Evolutionary conservation across 2,888 invertebrate species (phyloP).

Genomic region (Brenthis ino): DNA sequence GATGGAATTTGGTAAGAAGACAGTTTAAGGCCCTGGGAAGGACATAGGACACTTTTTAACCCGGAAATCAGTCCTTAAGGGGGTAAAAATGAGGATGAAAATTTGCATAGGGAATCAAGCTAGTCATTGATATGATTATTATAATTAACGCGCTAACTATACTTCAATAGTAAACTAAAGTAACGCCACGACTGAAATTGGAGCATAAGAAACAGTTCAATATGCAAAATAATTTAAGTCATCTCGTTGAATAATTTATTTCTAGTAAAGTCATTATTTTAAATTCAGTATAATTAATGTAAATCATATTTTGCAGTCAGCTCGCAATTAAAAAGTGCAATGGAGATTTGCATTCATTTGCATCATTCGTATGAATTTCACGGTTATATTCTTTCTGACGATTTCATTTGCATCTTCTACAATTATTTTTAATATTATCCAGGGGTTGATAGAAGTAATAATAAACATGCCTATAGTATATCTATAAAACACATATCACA

Average conservation of each 20-base stretch:
- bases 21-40: too few species aligned
- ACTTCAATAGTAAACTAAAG: too few species aligned
- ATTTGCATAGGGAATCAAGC: too few species aligned
- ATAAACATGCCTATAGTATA: too few species aligned
- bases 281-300: slow-evolving; percentile 22
- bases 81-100: too few species aligned
- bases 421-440: slow-evolving; percentile 7
- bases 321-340: slow-evolving; percentile 22
- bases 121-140: too few species aligned
- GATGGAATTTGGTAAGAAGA: too few species aligned
- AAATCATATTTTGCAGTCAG: slow-evolving; percentile 20
- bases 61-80: too few species aligned
- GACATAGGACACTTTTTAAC: too few species aligned
- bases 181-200: too few species aligned
- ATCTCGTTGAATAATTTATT: slow-evolving; percentile 1
- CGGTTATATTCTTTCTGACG: slow-evolving; percentile 6
- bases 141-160: neutral
- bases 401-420: slow-evolving; percentile 15
- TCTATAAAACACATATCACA: too few species aligned
- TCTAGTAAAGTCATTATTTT: neutral
- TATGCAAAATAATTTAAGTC: neutral
- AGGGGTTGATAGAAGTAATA: neutral
- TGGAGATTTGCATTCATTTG: slow-evolving; percentile 26
- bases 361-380: slow-evolving; percentile 28
- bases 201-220: neutral